These are phyloP conservation scores for Stegastes partitus DNA, from an alignment of 2,113 vertebrate species.

Conservation along the genomic window DNA sequence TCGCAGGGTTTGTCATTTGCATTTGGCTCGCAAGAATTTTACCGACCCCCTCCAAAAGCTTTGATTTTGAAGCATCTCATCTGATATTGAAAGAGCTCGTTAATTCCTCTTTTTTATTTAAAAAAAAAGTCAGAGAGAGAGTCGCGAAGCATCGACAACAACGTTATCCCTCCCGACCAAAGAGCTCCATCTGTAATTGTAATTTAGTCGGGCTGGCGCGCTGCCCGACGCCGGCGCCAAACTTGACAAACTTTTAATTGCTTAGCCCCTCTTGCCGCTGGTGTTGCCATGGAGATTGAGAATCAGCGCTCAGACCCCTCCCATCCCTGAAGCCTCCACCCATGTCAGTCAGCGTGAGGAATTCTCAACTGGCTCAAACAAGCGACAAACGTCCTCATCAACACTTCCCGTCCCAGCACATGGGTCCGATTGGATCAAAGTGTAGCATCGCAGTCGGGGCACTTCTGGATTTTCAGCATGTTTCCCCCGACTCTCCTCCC, in stretches of 20 bases:
- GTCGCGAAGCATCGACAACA: constrained; percentile 41
- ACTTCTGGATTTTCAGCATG: constrained; percentile 38
- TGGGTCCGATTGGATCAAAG: constrained; percentile 31
- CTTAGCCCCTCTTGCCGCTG: constrained; percentile 36
- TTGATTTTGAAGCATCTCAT: constrained; percentile 41
- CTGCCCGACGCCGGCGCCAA: constrained; percentile 28
- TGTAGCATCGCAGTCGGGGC: constrained; percentile 25
- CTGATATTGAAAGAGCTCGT: constrained; percentile 34
- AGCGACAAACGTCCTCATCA: constrained; percentile 57
- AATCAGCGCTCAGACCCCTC: constrained; percentile 4
- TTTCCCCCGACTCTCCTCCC: too few relatives aligned
- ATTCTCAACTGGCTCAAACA: constrained; percentile 57
- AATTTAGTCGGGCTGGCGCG: constrained; percentile 53
- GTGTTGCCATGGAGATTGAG: constrained; percentile 59
- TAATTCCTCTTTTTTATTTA: constrained; percentile 22
- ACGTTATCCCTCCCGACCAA: constrained; percentile 36
- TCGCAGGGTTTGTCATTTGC: constrained; percentile 15
- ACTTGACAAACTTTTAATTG: constrained; percentile 74
- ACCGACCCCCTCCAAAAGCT: not conserved
- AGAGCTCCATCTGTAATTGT: constrained; percentile 52
- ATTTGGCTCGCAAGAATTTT: constrained; percentile 16
- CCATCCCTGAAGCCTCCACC: not conserved
- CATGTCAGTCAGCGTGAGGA: constrained; percentile 20
- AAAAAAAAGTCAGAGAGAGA: not conserved
- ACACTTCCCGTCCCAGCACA: constrained; percentile 45